Evolutionary conservation across 2,888 invertebrate species (phyloP), one percentile per base, ranked within the genome.

Genomic region (Xanthia togata): DNA sequence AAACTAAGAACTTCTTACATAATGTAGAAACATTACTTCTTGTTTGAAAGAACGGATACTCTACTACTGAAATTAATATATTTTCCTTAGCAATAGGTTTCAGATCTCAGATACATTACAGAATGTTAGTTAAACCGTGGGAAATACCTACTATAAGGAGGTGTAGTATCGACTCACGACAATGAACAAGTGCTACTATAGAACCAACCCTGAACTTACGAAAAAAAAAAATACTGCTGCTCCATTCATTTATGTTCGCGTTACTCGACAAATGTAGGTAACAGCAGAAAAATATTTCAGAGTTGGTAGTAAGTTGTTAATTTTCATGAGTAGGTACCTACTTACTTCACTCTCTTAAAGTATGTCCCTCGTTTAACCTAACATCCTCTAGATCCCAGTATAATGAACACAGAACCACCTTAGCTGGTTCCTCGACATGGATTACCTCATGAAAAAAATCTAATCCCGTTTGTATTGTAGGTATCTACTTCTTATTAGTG

Each of bases 1-100:
- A 65, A 62, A 83, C 65, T 65, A 57, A 12, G 11, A 67, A 73
- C 50, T 57, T 53, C 1, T 20, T 20, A 57, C 26, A 38, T 57
- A 44, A 31, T 76, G 35, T 47, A 47, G 11, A 35, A 38, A 44
- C 31, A 14, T 44, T 44, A 72, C 9, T 50, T 73, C 17, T 47
- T 20, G 17, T 71, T 59, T 67, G 35, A n/a, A n/a, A 55, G 55
- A 55, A 55, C 12, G 55, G 55, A 5, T n/a, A 55, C 55, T 55
- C 55, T 11, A 53, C 11, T n/a, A 55, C 23, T 23, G 53, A 53
- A 53, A 23, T 53, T 23, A 3, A 53, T 53, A 23, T 53, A 0
- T 9, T 50, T 53, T 53, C 53, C 53, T 53, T 53, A 23, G 23
- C 23, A 53, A 23, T 23, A 8, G 23, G 50, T 50, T 47, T 47